These are phyloP conservation scores for Amblyjoppa proteus DNA, from an alignment of 2,888 invertebrate genomes.

Conservation along the genomic window DNA sequence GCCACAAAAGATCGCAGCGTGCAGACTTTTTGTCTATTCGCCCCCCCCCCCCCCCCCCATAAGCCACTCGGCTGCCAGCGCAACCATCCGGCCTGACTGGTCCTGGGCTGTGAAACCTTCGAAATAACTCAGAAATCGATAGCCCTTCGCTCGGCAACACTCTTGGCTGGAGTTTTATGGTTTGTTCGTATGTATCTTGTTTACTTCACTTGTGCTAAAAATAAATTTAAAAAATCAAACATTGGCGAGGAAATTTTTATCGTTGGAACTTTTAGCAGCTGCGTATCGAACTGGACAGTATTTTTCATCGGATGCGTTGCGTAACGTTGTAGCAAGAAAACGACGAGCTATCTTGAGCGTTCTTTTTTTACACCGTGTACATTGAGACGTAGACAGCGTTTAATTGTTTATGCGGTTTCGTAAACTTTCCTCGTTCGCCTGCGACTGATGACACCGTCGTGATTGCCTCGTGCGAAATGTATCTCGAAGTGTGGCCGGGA, in stretches of 20 bases:
- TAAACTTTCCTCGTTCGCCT: background rate
- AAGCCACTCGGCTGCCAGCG: background rate
- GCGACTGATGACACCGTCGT: background rate
- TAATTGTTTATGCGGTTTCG: background rate
- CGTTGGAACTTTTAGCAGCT: background rate
- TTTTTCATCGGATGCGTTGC: background rate
- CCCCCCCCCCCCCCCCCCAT: background rate
- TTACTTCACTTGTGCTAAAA: background rate
- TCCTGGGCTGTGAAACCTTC: constrained; percentile 4
- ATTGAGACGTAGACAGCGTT: background rate
- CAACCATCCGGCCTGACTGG: background rate
- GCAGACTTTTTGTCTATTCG: constrained; percentile 25
- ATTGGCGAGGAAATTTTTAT: background rate
- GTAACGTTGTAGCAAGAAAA: background rate
- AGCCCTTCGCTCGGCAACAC: constrained; percentile 23
- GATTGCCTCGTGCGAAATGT: background rate
- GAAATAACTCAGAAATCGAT: constrained; percentile 16
- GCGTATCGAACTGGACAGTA: background rate
- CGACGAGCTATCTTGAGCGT: background rate
- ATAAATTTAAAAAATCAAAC: background rate
- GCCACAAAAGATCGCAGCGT: constrained; percentile 29
- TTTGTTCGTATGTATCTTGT: constrained; percentile 8
- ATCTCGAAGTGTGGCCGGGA: background rate
- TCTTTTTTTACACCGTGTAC: background rate
- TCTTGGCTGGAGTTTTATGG: constrained; percentile 27